Evolutionary conservation across 1,140 invertebrate species (phyloP), one percentile per base, ranked within the genome.

Genomic region (Ostrea edulis): DNA sequence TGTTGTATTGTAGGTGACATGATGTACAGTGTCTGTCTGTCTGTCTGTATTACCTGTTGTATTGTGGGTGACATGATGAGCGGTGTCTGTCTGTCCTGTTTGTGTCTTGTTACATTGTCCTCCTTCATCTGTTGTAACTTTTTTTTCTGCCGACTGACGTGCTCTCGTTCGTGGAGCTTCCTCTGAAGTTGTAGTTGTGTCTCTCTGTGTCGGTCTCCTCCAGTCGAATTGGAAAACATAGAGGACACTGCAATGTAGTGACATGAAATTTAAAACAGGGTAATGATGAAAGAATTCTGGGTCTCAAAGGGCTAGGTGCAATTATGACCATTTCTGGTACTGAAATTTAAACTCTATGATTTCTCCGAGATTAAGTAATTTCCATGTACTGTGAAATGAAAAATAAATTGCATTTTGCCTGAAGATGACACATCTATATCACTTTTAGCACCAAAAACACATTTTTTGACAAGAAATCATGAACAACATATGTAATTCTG

Each of bases 81-180:
- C 29, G 82, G 89, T n/a, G 82, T 89, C 77, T 84, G 88, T 52
- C 84, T 83, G 65, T 84, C 90, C 54, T 86, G 86, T 86, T 54
- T 82, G 68, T 90, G 54, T 62, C 83, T 86, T 25, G 89, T 87
- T 81, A 90, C 89, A 86, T 90, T 91, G 52, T 93, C 92, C 22
- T 90, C 89, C 25, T 87, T 89, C 68, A 93, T 94, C 91, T 97
- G 96, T 95, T 97, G 96, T 85, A 97, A 93, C 94, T 96, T 97
- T 90, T 96, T 95, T 93, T 97, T 97, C 91, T 97, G 96, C 92
- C 97, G 96, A 89, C 96, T 96, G 71, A 96, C 96, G 22, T 96
- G 94, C 92, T 97, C 97, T 85, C 96, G 96, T 94, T 97, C 96
- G 84, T 97, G 96, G 65, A 97, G 94, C 94, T 97, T 97, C 71